These are phyloP conservation scores for Heterodera carotae DNA, from an alignment of 1,140 invertebrate genomes.

Conservation along the genomic window DNA sequence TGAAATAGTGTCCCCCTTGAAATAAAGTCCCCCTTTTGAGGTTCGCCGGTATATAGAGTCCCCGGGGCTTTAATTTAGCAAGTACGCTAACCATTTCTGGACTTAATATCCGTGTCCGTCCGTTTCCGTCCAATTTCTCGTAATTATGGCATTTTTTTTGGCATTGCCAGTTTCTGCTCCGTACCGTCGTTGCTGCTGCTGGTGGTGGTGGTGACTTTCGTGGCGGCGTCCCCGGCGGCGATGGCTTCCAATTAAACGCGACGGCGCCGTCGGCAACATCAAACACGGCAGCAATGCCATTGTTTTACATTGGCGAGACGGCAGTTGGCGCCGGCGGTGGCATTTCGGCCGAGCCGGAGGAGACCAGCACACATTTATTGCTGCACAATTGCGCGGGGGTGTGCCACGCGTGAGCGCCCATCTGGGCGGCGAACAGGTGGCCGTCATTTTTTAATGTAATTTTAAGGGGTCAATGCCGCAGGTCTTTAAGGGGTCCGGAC, in stretches of 20 bases:
- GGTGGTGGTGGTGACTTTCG: background rate
- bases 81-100: no score
- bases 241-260: no score
- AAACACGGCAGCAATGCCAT: background rate
- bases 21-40: no score
- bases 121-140: no score
- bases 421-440: conserved; percentile 26
- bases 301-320: conserved; percentile 36
- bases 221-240: no score
- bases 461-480: no score
- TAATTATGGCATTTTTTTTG: no score
- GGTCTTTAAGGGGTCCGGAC: no score
- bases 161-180: conserved; percentile 28
- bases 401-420: conserved; percentile 18
- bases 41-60: no score
- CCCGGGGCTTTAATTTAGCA: no score
- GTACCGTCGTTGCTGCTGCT: conserved; percentile 9
- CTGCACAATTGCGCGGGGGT: conserved; percentile 18
- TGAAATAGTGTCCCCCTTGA: no score
- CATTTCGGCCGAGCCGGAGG: background rate
- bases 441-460: conserved; percentile 9
- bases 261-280: background rate
- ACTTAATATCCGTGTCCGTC: no score
- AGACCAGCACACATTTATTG: conserved; percentile 30
- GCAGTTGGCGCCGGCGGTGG: background rate